These are phyloP conservation scores for Cydia splendana DNA, from an alignment of 1,140 invertebrate genomes.

Conservation along the genomic window DNA sequence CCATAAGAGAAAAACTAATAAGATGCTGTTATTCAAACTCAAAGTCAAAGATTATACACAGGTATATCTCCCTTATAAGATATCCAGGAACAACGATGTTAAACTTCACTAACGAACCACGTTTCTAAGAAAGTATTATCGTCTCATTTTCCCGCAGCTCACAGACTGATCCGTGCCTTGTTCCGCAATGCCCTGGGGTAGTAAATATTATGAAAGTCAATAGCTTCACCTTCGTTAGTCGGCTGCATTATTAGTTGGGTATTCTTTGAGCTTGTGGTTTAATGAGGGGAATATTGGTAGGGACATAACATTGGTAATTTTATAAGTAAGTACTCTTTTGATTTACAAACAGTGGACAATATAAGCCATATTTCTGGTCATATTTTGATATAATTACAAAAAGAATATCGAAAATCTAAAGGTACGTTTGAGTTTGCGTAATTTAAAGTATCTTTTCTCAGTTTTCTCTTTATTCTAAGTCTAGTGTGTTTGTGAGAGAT, in stretches of 20 bases:
- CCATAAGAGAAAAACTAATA: no score
- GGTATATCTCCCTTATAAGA: no score
- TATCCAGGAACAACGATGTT: no score
- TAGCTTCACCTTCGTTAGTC: conserved; percentile 17
- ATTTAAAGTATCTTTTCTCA: no score
- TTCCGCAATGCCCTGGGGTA: background rate
- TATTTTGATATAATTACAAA: no score
- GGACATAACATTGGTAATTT: background rate
- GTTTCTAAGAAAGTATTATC: conserved; percentile 5
- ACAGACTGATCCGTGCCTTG: background rate
- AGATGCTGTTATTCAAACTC: background rate
- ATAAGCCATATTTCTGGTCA: background rate
- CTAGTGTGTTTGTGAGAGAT: no score
- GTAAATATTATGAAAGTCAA: conserved; percentile 19
- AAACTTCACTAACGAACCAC: background rate
- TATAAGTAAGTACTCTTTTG: background rate
- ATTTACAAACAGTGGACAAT: background rate
- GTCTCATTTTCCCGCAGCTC: background rate
- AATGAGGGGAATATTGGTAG: background rate
- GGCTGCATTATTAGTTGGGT: conserved; percentile 8
- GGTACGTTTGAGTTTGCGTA: no score
- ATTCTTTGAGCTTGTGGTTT: background rate
- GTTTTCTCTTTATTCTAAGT: no score
- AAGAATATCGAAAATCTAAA: no score
- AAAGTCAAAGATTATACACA: background rate